Conservation (phyloP, 2,888 invertebrate species). For the Apodemia mormo region DNA sequence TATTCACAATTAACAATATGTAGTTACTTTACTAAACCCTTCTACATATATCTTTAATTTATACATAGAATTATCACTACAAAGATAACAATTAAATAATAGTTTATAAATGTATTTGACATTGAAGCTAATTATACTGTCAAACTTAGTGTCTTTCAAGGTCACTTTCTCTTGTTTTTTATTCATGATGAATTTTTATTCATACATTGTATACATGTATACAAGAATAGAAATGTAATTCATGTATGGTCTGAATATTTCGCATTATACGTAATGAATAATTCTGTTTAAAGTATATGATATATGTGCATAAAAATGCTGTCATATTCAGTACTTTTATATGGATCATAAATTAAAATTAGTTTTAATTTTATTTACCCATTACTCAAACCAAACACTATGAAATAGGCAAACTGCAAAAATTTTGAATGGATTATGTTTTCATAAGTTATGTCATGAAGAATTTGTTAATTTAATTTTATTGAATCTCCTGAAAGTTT, state of each 20-base stretch:
- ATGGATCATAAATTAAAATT: neutral
- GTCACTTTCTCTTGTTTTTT: neutral
- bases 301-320: too few species aligned
- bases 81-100: constrained; percentile 26
- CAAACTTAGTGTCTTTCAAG: neutral
- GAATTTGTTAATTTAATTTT: constrained; percentile 33
- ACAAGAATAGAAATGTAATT: too few species aligned
- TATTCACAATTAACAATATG: constrained; percentile 36
- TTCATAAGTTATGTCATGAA: constrained; percentile 10
- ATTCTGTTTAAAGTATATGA: too few species aligned
- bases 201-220: too few species aligned
- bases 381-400: neutral
- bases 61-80: constrained; percentile 21
- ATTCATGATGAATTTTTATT: too few species aligned
- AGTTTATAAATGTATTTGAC: neutral
- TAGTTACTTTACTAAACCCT: constrained; percentile 28
- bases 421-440: constrained; percentile 12
- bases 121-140: constrained; percentile 17
- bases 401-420: neutral
- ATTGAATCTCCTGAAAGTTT: constrained; percentile 45
- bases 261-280: too few species aligned
- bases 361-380: neutral
- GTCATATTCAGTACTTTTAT: too few species aligned
- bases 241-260: too few species aligned
- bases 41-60: constrained; percentile 27